These are phyloP conservation scores for Sclerodermus sp. DNA, from an alignment of 2,888 invertebrate genomes.

Conservation along the genomic window DNA sequence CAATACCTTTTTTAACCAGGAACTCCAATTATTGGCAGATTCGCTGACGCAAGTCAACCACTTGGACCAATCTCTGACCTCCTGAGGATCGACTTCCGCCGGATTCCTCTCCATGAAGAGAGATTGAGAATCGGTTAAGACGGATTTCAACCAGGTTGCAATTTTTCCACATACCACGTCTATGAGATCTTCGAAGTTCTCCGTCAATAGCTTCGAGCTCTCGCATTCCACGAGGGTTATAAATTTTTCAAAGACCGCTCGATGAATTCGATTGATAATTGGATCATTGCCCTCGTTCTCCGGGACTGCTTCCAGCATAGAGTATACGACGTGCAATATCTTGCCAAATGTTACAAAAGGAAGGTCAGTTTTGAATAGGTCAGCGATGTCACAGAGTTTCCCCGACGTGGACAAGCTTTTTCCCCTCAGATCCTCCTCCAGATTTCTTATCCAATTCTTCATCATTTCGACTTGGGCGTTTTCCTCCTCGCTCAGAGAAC, in stretches of 20 bases:
- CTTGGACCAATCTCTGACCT: constrained; percentile 36
- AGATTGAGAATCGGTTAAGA: constrained; percentile 32
- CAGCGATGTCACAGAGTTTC: not conserved
- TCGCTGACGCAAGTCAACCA: constrained; percentile 35
- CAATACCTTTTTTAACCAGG: constrained; percentile 36
- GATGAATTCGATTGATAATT: constrained; percentile 39
- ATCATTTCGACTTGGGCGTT: not conserved
- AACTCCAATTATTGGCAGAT: constrained; percentile 35
- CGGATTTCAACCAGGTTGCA: constrained; percentile 36
- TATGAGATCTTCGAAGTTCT: constrained; percentile 28
- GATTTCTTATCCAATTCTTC: not conserved
- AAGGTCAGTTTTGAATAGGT: constrained; percentile 29
- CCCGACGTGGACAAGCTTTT: too few relatives aligned
- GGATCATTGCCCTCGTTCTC: constrained; percentile 32
- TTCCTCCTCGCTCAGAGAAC: too few relatives aligned
- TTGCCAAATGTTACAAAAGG: constrained; percentile 41
- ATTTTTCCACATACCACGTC: constrained; percentile 42
- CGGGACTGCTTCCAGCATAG: constrained; percentile 29
- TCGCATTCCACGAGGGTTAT: constrained; percentile 27
- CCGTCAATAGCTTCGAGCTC: constrained; percentile 25
- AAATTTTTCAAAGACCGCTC: constrained; percentile 42
- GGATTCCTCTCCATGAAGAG: constrained; percentile 30
- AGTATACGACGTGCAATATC: constrained; percentile 37
- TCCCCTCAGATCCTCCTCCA: too few relatives aligned
- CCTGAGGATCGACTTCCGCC: constrained; percentile 35